Evolutionary conservation across 2,797 vertebrate species (phyloP).

Genomic region (Hybognathus amarus): DNA sequence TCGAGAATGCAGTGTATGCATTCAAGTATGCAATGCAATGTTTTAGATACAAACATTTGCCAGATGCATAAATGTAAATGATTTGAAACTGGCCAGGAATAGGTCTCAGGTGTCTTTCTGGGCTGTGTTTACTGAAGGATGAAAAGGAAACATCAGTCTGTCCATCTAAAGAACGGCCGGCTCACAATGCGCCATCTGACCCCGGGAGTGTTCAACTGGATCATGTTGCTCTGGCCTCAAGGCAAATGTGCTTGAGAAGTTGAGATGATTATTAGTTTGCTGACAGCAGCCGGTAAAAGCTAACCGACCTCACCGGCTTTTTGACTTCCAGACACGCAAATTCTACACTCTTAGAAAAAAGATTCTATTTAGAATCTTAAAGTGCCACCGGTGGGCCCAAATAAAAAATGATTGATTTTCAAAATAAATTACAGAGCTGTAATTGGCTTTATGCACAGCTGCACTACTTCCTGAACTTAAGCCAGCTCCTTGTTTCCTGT

Average conservation of each 20-base stretch:
- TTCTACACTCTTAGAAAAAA: background rate
- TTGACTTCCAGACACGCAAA: background rate
- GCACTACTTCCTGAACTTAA: too few relatives aligned
- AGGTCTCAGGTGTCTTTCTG: background rate
- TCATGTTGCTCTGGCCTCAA: background rate
- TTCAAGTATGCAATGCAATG: background rate
- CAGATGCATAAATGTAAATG: background rate
- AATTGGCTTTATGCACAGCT: too few relatives aligned
- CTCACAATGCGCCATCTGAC: background rate
- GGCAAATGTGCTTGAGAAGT: background rate
- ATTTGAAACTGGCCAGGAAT: background rate
- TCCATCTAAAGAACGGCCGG: background rate
- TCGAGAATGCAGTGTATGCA: background rate
- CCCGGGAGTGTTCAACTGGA: background rate
- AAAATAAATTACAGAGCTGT: too few relatives aligned
- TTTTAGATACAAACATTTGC: background rate
- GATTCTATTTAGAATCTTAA: background rate
- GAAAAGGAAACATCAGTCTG: conserved; percentile 2
- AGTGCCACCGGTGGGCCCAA: too few relatives aligned
- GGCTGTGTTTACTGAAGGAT: conserved; percentile 20
- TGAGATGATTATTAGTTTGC: background rate
- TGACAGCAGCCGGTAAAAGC: background rate
- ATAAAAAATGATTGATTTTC: too few relatives aligned
- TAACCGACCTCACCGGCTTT: background rate
- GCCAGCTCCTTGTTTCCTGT: too few relatives aligned